Percentiles rank a stretch among this genome's conserved stretches.
Evolutionary conservation across 2,113 vertebrate species (phyloP).

Genomic region (Delphinus delphis): DNA sequence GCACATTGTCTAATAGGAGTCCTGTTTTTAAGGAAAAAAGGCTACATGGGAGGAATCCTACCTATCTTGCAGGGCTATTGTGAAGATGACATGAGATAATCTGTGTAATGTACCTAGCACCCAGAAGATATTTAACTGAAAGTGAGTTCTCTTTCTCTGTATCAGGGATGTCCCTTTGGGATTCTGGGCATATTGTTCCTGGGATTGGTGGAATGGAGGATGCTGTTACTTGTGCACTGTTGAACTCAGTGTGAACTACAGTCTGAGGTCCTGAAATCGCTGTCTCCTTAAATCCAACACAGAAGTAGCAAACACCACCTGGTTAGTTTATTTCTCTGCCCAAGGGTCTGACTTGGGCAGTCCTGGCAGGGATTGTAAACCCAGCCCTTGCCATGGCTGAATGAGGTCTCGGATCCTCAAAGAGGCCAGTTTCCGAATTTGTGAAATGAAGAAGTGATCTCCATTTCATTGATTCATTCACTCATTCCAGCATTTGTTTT

Average conservation of each 20-base stretch:
- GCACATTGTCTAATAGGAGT: not conserved
- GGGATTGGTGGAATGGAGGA: not conserved
- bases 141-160: not conserved
- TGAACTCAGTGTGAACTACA: not conserved
- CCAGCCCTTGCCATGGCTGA: not conserved
- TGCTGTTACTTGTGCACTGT: not conserved
- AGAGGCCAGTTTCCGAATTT: not conserved
- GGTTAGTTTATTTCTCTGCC: not conserved
- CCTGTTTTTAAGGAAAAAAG: not conserved
- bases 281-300: not conserved
- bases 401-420: not conserved
- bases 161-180: not conserved
- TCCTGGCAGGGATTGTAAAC: not conserved
- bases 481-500: not conserved
- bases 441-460: not conserved
- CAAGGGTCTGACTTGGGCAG: not conserved
- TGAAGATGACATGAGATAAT: not conserved
- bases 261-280: not conserved
- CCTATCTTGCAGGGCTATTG: not conserved
- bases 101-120: not conserved
- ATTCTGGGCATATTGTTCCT: not conserved
- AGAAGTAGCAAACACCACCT: not conserved
- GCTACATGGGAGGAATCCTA: not conserved
- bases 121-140: not conserved
- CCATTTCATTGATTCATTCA: not conserved